These are phyloP conservation scores for Berghia stephanieae DNA, from an alignment of 1,140 invertebrate genomes.

Conservation along the genomic window DNA sequence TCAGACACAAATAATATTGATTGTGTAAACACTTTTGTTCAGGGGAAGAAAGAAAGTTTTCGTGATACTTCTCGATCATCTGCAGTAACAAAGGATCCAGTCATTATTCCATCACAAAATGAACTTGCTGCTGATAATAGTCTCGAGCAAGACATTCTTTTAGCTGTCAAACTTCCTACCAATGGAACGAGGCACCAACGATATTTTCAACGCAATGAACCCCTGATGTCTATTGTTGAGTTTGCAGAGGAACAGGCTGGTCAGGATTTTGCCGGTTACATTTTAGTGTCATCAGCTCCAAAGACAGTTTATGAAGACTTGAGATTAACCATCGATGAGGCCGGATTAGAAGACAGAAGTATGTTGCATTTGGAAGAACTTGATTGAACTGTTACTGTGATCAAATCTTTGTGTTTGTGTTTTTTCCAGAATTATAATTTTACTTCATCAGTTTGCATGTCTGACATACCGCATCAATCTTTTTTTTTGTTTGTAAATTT, in stretches of 20 bases:
- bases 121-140: neutral
- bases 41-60: neutral
- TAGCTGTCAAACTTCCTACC: conserved; percentile 36
- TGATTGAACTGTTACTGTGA: no score
- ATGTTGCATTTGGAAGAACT: conserved; percentile 37
- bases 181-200: conserved; percentile 34
- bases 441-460: no score
- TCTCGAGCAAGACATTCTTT: conserved; percentile 19
- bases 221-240: conserved; percentile 31
- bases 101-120: conserved; percentile 24
- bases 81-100: neutral
- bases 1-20: no score
- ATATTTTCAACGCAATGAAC: conserved; percentile 31
- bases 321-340: conserved; percentile 28
- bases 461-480: no score
- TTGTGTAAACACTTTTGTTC: neutral
- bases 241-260: conserved; percentile 36
- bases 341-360: conserved; percentile 33
- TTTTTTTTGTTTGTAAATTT: no score
- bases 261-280: conserved; percentile 29
- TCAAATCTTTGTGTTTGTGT: no score
- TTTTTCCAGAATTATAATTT: no score
- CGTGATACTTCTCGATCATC: neutral
- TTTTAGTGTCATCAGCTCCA: conserved; percentile 31
- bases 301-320: conserved; percentile 27